Conservation (phyloP, 2,888 invertebrate genomes). For the Rhingia rostrata region DNA sequence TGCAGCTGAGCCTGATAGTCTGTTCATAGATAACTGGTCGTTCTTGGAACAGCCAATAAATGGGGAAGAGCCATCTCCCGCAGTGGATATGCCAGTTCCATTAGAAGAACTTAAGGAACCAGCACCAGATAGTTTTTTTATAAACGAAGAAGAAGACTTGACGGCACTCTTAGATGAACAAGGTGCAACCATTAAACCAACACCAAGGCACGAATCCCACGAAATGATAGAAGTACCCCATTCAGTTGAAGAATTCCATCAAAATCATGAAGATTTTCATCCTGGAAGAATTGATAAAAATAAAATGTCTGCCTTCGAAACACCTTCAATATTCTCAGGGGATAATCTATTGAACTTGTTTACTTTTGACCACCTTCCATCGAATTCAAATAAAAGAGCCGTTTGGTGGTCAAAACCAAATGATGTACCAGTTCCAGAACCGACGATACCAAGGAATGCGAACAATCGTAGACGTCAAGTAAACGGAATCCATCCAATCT, state of each 20-base stretch:
- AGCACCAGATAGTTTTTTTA: conserved; percentile 34
- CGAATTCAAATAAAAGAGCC: conserved; percentile 27
- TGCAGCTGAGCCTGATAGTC: conserved; percentile 8
- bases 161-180: neutral
- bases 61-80: neutral
- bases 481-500: conserved; percentile 18
- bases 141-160: conserved; percentile 22
- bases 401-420: conserved; percentile 38
- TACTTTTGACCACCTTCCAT: conserved; percentile 47
- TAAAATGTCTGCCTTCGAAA: conserved; percentile 10
- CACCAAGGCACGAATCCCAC: neutral
- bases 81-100: neutral
- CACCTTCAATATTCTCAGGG: conserved; percentile 32
- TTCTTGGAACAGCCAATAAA: neutral
- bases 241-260: neutral
- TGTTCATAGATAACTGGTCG: conserved; percentile 52
- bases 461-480: conserved; percentile 13
- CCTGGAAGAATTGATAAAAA: neutral
- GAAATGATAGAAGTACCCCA: no score
- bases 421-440: conserved; percentile 2
- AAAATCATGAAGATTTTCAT: neutral
- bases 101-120: conserved; percentile 10
- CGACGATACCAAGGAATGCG: neutral
- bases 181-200: neutral
- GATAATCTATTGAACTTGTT: conserved; percentile 51